phyloP scores from a whole-genome alignment of 2,888 invertebrate species.

The Tipula vernalis region DNA sequence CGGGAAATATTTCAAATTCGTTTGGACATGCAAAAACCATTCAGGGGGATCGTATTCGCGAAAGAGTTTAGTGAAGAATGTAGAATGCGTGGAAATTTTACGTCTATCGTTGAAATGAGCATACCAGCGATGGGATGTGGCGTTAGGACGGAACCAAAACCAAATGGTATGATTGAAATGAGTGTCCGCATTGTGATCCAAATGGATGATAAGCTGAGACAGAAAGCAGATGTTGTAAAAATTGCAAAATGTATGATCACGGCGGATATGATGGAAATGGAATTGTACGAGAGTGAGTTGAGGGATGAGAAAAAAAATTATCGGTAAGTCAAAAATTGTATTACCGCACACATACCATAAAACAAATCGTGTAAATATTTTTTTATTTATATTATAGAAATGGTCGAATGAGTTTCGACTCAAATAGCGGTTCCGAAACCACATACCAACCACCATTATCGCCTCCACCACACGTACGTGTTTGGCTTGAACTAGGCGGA shows the following conservation, averaged over 20 bases:
- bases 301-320: background rate
- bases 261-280: constrained; percentile 29
- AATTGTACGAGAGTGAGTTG: constrained; percentile 9
- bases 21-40: constrained; percentile 43
- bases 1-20: constrained; percentile 47
- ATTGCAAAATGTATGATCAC: constrained; percentile 43
- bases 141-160: constrained; percentile 44
- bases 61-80: constrained; percentile 65
- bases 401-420: constrained; percentile 45
- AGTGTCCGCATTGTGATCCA: constrained; percentile 56
- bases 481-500: constrained; percentile 57
- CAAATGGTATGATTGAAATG: constrained; percentile 44
- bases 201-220: constrained; percentile 60
- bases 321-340: background rate
- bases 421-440: constrained; percentile 17
- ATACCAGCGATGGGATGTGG: constrained; percentile 46
- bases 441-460: constrained; percentile 26
- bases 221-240: constrained; percentile 57
- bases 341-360: background rate
- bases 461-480: constrained; percentile 44
- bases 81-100: constrained; percentile 41
- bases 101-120: constrained; percentile 24
- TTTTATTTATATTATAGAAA: constrained; percentile 33
- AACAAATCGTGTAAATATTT: too few species aligned
- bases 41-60: constrained; percentile 57